These are phyloP conservation scores for Macropodus opercularis DNA, from an alignment of 2,797 vertebrate species.

Conservation along the genomic window DNA sequence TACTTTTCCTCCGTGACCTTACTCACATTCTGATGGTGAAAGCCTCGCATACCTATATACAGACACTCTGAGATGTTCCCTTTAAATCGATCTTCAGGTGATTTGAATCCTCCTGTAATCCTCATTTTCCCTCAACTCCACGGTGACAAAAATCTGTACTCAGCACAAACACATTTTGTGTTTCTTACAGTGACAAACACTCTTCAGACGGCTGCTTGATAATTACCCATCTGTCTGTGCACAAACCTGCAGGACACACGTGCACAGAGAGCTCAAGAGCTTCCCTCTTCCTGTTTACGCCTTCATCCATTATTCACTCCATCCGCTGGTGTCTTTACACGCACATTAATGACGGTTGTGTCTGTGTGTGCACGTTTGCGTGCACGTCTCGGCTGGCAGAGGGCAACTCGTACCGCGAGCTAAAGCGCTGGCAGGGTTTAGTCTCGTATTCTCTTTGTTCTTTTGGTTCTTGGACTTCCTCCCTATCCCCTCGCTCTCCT, in stretches of 20 bases:
- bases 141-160: constrained; percentile 26
- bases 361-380: neutral
- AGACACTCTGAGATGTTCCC: no score
- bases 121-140: constrained; percentile 38
- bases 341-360: constrained; percentile 35
- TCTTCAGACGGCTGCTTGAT: constrained; percentile 54
- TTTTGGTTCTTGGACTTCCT: constrained; percentile 4
- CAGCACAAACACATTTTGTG: constrained; percentile 49
- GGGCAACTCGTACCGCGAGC: constrained; percentile 13
- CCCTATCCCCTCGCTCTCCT: neutral
- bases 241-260: constrained; percentile 55
- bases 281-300: constrained; percentile 79
- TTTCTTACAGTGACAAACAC: constrained; percentile 42
- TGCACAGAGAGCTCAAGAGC: constrained; percentile 52
- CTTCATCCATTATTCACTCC: constrained; percentile 77
- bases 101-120: constrained; percentile 29
- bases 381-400: constrained; percentile 19
- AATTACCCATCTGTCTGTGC: constrained; percentile 77
- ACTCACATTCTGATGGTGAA: no score
- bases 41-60: no score
- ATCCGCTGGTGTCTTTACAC: constrained; percentile 66
- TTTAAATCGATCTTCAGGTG: no score
- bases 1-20: no score
- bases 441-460: constrained; percentile 40
- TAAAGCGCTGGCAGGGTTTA: constrained; percentile 35